A percentile compares a stretch with the other conserved stretches of the same genome.
Evolutionary conservation across 2,113 vertebrate species (phyloP).

Genomic region (Silurus glanis): DNA sequence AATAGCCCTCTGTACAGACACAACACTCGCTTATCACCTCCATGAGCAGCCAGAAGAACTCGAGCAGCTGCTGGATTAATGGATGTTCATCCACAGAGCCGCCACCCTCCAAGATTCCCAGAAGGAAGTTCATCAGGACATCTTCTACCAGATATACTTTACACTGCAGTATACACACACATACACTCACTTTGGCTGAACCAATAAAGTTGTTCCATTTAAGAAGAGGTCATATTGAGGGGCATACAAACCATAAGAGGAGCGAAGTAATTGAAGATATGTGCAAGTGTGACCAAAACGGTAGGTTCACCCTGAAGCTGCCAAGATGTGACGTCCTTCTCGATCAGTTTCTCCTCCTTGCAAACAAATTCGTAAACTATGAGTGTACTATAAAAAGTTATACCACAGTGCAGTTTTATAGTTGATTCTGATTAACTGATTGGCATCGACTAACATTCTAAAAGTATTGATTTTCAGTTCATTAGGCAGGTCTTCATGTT

Average conservation of each 20-base stretch:
- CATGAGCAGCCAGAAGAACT: slow-evolving; percentile 98
- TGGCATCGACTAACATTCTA: too few relatives aligned
- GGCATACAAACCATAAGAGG: slow-evolving; percentile 86
- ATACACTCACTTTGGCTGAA: neutral
- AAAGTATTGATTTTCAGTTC: too few relatives aligned
- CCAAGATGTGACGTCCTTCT: slow-evolving; percentile 78
- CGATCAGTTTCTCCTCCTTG: slow-evolving; percentile 86
- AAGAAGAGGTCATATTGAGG: neutral
- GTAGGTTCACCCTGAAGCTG: slow-evolving; percentile 89
- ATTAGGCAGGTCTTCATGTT: too few relatives aligned
- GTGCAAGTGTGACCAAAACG: slow-evolving; percentile 82
- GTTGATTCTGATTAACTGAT: too few relatives aligned
- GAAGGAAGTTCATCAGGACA: slow-evolving; percentile 90
- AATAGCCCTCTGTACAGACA: neutral
- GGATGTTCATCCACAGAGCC: slow-evolving; percentile 83
- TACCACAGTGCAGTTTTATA: too few relatives aligned
- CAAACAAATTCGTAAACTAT: neutral
- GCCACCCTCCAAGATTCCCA: slow-evolving; percentile 85
- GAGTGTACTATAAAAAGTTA: too few relatives aligned
- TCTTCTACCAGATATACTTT: slow-evolving; percentile 97
- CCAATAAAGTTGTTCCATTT: neutral
- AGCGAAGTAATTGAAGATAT: slow-evolving; percentile 92
- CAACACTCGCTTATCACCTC: slow-evolving; percentile 74
- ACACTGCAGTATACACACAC: slow-evolving; percentile 71
- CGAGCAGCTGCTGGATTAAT: slow-evolving; percentile 86